Conservation (phyloP, 2,888 invertebrate genomes). For the Ptychoptera albimana region DNA sequence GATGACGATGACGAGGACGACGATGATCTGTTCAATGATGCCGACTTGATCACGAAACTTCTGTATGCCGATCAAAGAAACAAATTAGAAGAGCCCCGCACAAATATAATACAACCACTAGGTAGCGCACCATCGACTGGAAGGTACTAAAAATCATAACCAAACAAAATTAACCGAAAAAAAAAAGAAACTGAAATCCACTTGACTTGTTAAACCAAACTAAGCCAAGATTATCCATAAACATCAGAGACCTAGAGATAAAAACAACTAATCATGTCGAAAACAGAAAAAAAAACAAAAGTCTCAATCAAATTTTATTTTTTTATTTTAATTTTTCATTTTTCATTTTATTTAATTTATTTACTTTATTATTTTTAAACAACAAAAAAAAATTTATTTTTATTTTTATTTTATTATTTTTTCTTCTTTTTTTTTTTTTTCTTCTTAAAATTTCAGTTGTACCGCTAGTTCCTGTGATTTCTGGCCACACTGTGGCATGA, state of each 20-base stretch:
- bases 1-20: conserved; percentile 11
- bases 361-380: not conserved
- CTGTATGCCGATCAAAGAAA: conserved; percentile 35
- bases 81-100: conserved; percentile 22
- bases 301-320: not conserved
- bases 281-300: not conserved
- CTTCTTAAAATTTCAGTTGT: conserved; percentile 22
- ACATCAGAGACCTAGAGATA: not conserved
- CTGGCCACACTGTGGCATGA: conserved; percentile 36
- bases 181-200: conserved; percentile 8
- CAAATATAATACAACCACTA: conserved; percentile 17
- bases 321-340: no score
- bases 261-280: not conserved
- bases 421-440: conserved; percentile 6
- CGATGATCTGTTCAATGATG: conserved; percentile 36
- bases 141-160: conserved; percentile 13
- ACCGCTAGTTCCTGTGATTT: conserved; percentile 41
- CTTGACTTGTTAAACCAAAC: not conserved
- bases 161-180: conserved; percentile 12
- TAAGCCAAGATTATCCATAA: not conserved
- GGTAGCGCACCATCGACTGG: conserved; percentile 16
- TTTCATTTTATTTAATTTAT: conserved; percentile 3
- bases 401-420: conserved; percentile 2
- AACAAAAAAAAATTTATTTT: no score
- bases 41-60: conserved; percentile 38